phyloP scores from a whole-genome alignment of 2,113 vertebrate genomes.

The Grammomys dolichurus region DNA sequence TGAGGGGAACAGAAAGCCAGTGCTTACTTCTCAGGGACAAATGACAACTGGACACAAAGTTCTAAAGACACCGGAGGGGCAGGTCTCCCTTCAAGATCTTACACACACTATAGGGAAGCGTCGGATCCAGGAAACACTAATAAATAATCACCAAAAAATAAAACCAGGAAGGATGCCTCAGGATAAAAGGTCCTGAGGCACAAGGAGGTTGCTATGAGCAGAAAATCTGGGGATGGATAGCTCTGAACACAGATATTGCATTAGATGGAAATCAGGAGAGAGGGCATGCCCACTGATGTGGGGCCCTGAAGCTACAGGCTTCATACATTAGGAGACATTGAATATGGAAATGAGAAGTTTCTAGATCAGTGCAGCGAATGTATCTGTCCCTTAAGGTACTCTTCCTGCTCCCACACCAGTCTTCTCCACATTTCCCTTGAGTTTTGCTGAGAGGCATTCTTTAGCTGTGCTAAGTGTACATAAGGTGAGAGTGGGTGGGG shows the following conservation, averaged over 20 bases:
- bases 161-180: fast-evolving
- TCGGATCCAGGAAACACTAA: fast-evolving
- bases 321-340: not conserved
- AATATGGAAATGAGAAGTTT: not conserved
- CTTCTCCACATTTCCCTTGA: not conserved
- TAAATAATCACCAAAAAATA: conserved; percentile 26
- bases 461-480: fast-evolving
- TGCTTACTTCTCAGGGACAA: conserved; percentile 46
- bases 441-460: no score
- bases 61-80: not conserved
- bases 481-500: not conserved
- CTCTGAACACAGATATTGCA: not conserved
- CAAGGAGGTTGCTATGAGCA: not conserved
- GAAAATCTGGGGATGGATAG: not conserved
- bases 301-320: not conserved
- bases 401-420: fast-evolving
- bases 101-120: not conserved
- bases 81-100: not conserved
- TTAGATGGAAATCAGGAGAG: not conserved
- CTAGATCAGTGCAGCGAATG: not conserved
- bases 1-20: not conserved
- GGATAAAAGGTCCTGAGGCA: fast-evolving
- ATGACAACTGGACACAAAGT: not conserved
- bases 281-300: not conserved
- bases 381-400: fast-evolving